These are phyloP conservation scores for Digitonthophagus gazella DNA, from an alignment of 2,888 invertebrate genomes.

Conservation along the genomic window DNA sequence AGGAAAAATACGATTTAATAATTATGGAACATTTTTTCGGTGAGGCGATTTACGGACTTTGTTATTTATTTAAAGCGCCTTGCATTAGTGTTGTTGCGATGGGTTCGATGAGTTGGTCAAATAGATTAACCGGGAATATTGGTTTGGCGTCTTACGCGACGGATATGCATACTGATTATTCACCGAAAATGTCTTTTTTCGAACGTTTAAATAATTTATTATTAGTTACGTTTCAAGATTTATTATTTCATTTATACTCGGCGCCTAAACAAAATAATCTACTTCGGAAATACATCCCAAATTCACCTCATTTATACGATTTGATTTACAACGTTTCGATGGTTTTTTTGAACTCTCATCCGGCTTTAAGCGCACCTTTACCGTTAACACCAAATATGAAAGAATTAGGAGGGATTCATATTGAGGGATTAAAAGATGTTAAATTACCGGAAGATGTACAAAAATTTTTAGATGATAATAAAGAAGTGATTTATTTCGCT, in stretches of 20 bases:
- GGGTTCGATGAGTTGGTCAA: conserved; percentile 49
- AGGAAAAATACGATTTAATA: conserved; percentile 45
- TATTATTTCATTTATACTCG: conserved; percentile 25
- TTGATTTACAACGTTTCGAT: conserved; percentile 40
- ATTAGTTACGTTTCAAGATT: conserved; percentile 24
- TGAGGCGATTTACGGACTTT: neutral
- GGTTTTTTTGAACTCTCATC: conserved; percentile 53
- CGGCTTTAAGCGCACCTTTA: conserved; percentile 50
- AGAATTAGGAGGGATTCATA: conserved; percentile 56
- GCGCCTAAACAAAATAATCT: neutral
- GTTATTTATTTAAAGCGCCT: conserved; percentile 43
- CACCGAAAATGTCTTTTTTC: conserved; percentile 54
- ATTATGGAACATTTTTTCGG: conserved; percentile 42
- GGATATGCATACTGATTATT: conserved; percentile 48
- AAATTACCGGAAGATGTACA: conserved; percentile 48
- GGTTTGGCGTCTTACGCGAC: conserved; percentile 54
- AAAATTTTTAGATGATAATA: conserved; percentile 49
- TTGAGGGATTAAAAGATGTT: conserved; percentile 12
- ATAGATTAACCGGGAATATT: conserved; percentile 52
- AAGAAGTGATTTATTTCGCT: conserved; percentile 57
- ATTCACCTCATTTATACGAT: conserved; percentile 18
- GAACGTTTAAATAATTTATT: conserved; percentile 56
- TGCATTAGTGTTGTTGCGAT: conserved; percentile 48
- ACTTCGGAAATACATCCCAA: conserved; percentile 24
- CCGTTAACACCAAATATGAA: conserved; percentile 55